Evolutionary conservation across 64 coral and sea anemone species (phyloP), one percentile per base, ranked within the genome.

Genomic region (Platygyra sinensis): DNA sequence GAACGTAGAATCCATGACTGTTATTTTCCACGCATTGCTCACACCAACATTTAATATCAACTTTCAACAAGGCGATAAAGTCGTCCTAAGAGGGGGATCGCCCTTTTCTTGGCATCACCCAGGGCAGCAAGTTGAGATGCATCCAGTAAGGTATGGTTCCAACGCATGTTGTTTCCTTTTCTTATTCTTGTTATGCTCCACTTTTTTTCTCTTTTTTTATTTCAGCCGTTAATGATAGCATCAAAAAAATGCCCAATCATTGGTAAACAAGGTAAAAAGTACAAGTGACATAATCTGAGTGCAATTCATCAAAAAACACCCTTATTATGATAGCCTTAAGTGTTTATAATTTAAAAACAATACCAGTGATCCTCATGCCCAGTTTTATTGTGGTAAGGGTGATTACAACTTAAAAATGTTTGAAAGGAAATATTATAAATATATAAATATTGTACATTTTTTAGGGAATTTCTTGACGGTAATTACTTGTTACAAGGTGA

Each of bases 1-100:
- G 39, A 46, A 46, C 39, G 54, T 57, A 2, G 65, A 69, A n/a
- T 69, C 25, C 10, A 10, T 69, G 22, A 63, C 17, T 9, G 59
- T 83, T 65, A 42, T 83, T 83, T 83, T 83, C 24, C 80, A 83
- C 38, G 80, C 80, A 0, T 22, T 83, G 61, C 61, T 83, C 13
- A 83, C 80, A 8, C 80, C 80, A 4, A 83, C 80, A 2, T 83
- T 83, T 14, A 31, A 62, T 0, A 12, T 83, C 60, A 20, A 33
- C 55, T 61, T 33, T 32, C 2, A n/a, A 30, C 17, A 50, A 5
- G 80, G 54, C 10, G 8, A 83, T 4, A 83, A 13, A 64, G 61
- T 83, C 19, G 8, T 83, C 8, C 5, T 83, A 10, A 30, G 60
- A 19, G 80, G 80, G 38, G 13, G 12, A 0, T 0, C 0, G 3